These are phyloP conservation scores for Nomada ruficornis DNA, from an alignment of 2,888 invertebrate species.

Conservation along the genomic window DNA sequence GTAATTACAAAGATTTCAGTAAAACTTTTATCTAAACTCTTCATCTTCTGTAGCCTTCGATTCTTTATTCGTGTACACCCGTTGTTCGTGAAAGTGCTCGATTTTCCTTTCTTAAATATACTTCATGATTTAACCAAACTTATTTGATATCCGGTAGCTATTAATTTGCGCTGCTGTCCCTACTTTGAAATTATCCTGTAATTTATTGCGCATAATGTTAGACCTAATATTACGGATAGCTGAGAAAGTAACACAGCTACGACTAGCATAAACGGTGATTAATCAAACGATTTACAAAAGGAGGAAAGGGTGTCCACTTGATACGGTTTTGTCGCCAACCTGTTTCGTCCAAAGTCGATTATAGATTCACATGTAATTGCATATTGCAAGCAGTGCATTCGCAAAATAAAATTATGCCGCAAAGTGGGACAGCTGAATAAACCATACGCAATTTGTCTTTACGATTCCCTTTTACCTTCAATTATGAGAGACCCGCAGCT, in stretches of 20 bases:
- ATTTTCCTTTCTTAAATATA: neutral
- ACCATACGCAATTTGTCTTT: no score
- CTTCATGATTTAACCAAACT: neutral
- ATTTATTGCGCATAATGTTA: neutral
- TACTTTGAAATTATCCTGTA: neutral
- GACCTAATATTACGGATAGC: neutral
- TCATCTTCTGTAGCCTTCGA: no score
- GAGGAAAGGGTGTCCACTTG: neutral
- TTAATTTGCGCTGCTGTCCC: neutral
- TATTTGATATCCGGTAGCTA: neutral
- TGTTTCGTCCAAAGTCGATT: neutral
- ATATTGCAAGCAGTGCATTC: neutral
- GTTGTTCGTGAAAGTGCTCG: no score
- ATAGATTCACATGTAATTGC: neutral
- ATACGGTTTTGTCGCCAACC: slow-evolving; percentile 3
- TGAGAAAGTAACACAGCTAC: neutral
- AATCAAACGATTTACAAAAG: slow-evolving; percentile 8
- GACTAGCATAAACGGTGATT: neutral
- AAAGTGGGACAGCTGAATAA: no score
- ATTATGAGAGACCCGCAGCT: neutral
- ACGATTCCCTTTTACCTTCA: neutral
- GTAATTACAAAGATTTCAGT: no score
- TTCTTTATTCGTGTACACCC: no score
- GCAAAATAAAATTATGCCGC: no score
- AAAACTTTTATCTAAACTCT: no score